These are phyloP conservation scores for Neopipo cinnamomea DNA, from an alignment of 2,113 vertebrate genomes.

Conservation along the genomic window DNA sequence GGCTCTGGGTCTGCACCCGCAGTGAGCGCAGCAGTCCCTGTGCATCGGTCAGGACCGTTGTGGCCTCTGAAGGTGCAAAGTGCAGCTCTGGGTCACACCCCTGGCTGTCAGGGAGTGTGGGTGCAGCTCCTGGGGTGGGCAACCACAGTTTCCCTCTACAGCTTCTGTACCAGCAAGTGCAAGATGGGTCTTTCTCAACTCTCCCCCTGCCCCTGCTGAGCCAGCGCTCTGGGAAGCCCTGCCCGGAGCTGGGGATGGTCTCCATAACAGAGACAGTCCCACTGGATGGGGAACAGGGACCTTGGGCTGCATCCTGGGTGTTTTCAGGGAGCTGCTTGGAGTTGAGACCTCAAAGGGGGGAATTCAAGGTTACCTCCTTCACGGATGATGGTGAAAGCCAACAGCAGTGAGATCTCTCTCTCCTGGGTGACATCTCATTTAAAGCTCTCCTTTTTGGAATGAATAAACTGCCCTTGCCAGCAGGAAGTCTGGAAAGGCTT, in stretches of 20 bases:
- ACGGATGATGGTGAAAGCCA: background rate
- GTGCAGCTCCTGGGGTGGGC: background rate
- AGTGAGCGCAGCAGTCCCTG: background rate
- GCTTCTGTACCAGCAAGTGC: background rate
- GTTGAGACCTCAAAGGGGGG: background rate
- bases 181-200: background rate
- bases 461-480: background rate
- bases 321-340: background rate
- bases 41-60: background rate
- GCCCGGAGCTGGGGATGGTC: fast-evolving
- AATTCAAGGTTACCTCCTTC: background rate
- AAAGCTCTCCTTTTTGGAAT: background rate
- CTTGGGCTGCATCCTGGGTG: background rate
- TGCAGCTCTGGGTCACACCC: background rate
- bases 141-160: background rate
- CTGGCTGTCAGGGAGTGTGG: background rate
- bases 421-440: background rate
- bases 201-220: background rate
- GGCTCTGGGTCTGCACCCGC: background rate
- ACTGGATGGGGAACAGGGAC: background rate
- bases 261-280: background rate
- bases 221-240: fast-evolving
- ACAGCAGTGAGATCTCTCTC: background rate
- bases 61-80: background rate
- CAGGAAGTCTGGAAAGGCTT: background rate